Base-by-base conservation (phyloP, 1,140 invertebrate genomes). In the Pissodes strobi region DNA sequence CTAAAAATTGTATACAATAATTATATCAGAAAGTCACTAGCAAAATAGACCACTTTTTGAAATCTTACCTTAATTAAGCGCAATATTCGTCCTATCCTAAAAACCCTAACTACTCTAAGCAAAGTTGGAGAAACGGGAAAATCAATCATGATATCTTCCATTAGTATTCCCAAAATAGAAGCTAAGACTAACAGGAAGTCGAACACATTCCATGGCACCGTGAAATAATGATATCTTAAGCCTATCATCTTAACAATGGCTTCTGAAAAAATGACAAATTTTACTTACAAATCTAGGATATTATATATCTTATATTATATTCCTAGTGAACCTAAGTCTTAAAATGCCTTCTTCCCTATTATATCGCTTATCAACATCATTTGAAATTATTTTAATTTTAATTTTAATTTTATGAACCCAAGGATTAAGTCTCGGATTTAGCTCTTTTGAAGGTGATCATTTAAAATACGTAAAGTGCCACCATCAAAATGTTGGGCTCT, bases 121-220 rank as follows among this genome's bases (percentile, higher is more conserved):
- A 97, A 84, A 21, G 94, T 96, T 43, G 94, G 95, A 57, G 93
- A 95, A 71, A 97, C 91, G 39, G 94, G 92, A 76, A 96, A 88
- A 78, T 94, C 91, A 61, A 93, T 92, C 86, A 95, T 91, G 27
- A 93, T 91, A 72, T 93, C 91, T 77, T 92, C 91, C 90, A 95
- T 93, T 17, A 94, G 80, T 67, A 94, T 92, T 73, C 94, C 93
- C 65, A 96, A 82, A 70, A 97, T 90, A 43, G 93, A 96, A 43
- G 94, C 89, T 70, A 95, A 79, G 13, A 97, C 94, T 64, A 97
- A 83, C 45, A 95, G 82, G 79, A 97, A 97, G 81, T 97, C 94
- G 81, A 97, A 97, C 25, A 97, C 85, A 78, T 97, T 97, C 94
- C 94, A 97, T 1, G 93, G 92, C 48, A 95, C 91, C 37, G 93